phyloP scores from a whole-genome alignment of 2,888 invertebrate species.

The Cylloceria caligata region DNA sequence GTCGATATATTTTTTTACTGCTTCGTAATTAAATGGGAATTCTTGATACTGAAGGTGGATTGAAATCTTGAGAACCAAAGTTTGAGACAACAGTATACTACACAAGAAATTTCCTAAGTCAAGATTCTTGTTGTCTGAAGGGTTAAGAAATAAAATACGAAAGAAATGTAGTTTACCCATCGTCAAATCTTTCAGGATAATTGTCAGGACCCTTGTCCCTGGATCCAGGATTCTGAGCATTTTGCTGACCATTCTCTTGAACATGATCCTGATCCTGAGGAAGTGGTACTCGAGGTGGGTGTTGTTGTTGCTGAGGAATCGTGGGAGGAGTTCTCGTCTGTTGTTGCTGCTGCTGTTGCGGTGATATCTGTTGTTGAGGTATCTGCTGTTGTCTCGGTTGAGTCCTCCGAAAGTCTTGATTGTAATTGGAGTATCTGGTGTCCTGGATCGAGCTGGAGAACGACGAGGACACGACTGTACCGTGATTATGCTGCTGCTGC shows the following conservation, averaged over 20 bases:
- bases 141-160: not conserved
- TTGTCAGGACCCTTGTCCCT: conserved; percentile 42
- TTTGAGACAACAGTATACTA: too few relatives aligned
- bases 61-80: too few relatives aligned
- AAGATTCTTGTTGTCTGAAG: not conserved
- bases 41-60: too few relatives aligned
- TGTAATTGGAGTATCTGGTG: conserved; percentile 76
- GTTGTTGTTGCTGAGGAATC: conserved; percentile 45
- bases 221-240: conserved; percentile 10
- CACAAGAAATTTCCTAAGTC: not conserved
- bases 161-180: conserved; percentile 73
- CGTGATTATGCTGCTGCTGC: conserved; percentile 66
- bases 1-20: too few relatives aligned
- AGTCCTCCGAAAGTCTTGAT: conserved; percentile 76
- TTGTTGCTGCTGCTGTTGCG: conserved; percentile 65
- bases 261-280: conserved; percentile 70
- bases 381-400: conserved; percentile 73
- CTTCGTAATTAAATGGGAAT: too few relatives aligned
- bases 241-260: conserved; percentile 32
- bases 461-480: conserved; percentile 32
- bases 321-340: conserved; percentile 61
- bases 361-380: conserved; percentile 62
- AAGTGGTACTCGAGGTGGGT: conserved; percentile 52
- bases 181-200: conserved; percentile 77
- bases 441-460: conserved; percentile 70